Base-by-base conservation (phyloP, 2,888 invertebrate species). In the Drosophila sordidapex region DNA sequence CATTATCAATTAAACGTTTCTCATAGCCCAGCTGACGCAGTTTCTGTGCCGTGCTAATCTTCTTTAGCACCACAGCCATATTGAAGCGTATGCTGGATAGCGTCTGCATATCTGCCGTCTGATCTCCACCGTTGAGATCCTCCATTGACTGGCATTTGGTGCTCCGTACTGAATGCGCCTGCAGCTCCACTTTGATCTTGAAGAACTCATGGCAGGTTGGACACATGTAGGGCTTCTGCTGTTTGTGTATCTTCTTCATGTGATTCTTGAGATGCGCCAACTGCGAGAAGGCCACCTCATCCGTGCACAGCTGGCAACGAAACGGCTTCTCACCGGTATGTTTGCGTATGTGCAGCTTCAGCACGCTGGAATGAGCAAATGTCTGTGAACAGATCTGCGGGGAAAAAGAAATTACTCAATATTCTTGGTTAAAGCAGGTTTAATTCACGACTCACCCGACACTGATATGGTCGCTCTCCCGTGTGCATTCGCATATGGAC, bases 271-370 rank as follows among this genome's bases (percentile, higher is more conserved):
- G 95, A 90, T 97, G 97, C 0, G 97, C 97, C 66, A 97, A 92
- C 91, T 97, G 97, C 0, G 96, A 96, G 92, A 97, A 97, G 1
- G 95, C 95, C 43, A 95, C 94, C 43, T 95, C 95, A 70, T 94
- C 94, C 72, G 91, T 91, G 88, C 97, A 97, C 82, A 96, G 93
- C 18, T 95, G 94, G 89, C 96, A 96, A 54, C 94, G 94, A 91
- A 97, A 97, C 0, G 97, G 97, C 84, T 97, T 96, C 91, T 97
- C 97, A 0, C 97, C 97, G 0, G 97, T 97, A 90, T 97, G 97
- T 18, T 96, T 94, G 51, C 97, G 94, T 13, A 96, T 96, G 91
- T 98, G 97, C 59, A 97, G 94, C 93, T 97, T 97, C 8, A 97
- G 94, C 0, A 97, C 97, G 18, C 97, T 97, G 1, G 97, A 97